These are phyloP conservation scores for Neosalanx taihuensis DNA, from an alignment of 2,797 vertebrate genomes.

Conservation along the genomic window DNA sequence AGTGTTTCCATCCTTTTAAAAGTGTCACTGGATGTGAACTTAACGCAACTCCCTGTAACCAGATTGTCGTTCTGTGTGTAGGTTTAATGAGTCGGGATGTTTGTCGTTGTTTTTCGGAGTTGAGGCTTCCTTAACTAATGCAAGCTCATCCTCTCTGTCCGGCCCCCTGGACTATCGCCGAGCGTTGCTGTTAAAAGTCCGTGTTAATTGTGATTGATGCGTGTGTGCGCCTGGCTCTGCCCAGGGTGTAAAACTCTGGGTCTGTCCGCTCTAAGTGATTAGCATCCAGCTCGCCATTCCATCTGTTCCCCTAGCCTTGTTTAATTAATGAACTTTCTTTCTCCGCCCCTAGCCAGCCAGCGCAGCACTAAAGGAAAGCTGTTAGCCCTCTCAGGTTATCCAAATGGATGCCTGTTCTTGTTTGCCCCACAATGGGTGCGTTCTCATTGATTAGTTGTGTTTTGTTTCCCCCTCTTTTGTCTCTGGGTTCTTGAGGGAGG, in stretches of 20 bases:
- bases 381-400: constrained; percentile 83
- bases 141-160: constrained; percentile 14
- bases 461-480: constrained; percentile 72
- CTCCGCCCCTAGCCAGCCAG: constrained; percentile 57
- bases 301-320: constrained; percentile 91
- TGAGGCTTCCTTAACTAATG: not conserved
- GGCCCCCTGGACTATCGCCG: not conserved
- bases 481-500: constrained; percentile 67
- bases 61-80: not conserved
- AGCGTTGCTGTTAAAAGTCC: constrained; percentile 36
- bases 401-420: constrained; percentile 73
- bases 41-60: not conserved
- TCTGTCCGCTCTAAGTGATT: constrained; percentile 88
- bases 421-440: constrained; percentile 49
- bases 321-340: constrained; percentile 98
- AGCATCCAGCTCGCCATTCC: constrained; percentile 91
- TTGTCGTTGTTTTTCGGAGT: not conserved
- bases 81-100: constrained; percentile 23
- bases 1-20: not conserved
- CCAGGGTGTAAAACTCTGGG: constrained; percentile 76
- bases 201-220: constrained; percentile 83
- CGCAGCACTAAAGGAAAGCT: constrained; percentile 76
- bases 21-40: not conserved
- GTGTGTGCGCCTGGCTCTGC: constrained; percentile 77
- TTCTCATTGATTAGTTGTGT: constrained; percentile 76